Percentiles rank a stretch among this genome's conserved stretches.
These are phyloP conservation scores for Ectemnius cavifrons DNA, from an alignment of 2,888 invertebrate species.

Conservation along the genomic window DNA sequence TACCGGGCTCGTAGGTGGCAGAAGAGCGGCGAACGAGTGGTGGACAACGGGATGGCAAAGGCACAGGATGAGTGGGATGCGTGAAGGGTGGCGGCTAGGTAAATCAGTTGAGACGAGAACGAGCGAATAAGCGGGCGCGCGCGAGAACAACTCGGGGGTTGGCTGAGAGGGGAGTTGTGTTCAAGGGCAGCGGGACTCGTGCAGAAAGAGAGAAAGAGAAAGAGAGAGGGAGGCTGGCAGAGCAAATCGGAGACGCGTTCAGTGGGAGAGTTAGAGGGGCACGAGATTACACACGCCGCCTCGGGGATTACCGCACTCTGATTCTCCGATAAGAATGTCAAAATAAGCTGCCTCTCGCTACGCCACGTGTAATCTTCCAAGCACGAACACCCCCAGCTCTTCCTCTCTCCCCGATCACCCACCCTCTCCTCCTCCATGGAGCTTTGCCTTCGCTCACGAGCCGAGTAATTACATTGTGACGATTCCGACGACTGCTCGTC, in stretches of 20 bases:
- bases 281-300: slow-evolving; percentile 74
- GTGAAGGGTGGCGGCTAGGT: background rate
- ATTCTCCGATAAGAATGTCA: slow-evolving; percentile 77
- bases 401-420: too few relatives aligned
- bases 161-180: slow-evolving; percentile 53
- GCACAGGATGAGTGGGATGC: slow-evolving; percentile 15
- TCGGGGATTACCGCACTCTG: slow-evolving; percentile 76
- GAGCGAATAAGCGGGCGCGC: slow-evolving; percentile 33
- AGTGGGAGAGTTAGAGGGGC: slow-evolving; percentile 39
- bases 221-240: too few relatives aligned
- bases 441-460: slow-evolving; percentile 53
- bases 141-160: slow-evolving; percentile 45
- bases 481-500: slow-evolving; percentile 43
- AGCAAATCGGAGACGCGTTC: slow-evolving; percentile 38
- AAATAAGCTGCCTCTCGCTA: slow-evolving; percentile 73
- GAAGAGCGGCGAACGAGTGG: slow-evolving; percentile 49
- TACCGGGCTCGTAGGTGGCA: slow-evolving; percentile 63
- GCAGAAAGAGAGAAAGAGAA: slow-evolving; percentile 11
- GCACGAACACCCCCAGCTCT: background rate
- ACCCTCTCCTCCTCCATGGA: background rate
- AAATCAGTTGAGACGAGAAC: slow-evolving; percentile 16
- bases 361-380: slow-evolving; percentile 64
- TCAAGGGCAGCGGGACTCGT: slow-evolving; percentile 46
- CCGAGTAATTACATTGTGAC: slow-evolving; percentile 76
- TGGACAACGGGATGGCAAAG: slow-evolving; percentile 17